These are phyloP conservation scores for Pachyrhynchus sulphureomaculatus DNA, from an alignment of 1,140 invertebrate genomes.

Conservation along the genomic window DNA sequence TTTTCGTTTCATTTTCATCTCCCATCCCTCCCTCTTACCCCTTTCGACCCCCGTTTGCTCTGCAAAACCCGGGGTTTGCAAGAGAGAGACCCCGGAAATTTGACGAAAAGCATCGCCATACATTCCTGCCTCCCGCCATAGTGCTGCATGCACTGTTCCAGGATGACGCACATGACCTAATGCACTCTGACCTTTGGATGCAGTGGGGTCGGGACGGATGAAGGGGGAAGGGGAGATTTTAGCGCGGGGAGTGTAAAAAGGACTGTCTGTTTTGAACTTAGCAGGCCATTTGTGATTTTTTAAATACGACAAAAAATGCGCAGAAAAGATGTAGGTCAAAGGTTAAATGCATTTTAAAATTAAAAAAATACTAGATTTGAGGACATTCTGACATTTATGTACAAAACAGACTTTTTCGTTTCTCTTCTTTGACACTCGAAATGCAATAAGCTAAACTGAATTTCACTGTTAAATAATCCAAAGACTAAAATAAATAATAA, in stretches of 20 bases:
- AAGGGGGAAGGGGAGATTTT: too few species aligned
- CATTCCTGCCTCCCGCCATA: background rate
- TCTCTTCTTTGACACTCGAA: too few species aligned
- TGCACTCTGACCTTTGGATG: background rate
- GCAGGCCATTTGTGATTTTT: background rate
- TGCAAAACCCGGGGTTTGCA: background rate
- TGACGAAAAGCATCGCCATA: background rate
- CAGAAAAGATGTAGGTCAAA: too few species aligned
- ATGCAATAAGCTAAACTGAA: too few species aligned
- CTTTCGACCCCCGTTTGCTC: background rate
- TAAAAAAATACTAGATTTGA: too few species aligned
- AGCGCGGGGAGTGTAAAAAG: background rate
- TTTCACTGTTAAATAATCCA: too few species aligned
- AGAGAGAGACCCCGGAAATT: background rate
- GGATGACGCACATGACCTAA: background rate
- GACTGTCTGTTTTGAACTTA: background rate
- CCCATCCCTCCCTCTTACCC: background rate
- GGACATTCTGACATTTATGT: too few species aligned
- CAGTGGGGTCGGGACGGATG: background rate
- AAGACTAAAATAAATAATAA: too few species aligned
- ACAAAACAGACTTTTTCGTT: too few species aligned
- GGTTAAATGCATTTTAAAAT: too few species aligned
- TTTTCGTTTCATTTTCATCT: background rate
- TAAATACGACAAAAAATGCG: too few species aligned
- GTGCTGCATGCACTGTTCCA: background rate